These are phyloP conservation scores for Syritta pipiens DNA, from an alignment of 2,888 invertebrate genomes.

Conservation along the genomic window DNA sequence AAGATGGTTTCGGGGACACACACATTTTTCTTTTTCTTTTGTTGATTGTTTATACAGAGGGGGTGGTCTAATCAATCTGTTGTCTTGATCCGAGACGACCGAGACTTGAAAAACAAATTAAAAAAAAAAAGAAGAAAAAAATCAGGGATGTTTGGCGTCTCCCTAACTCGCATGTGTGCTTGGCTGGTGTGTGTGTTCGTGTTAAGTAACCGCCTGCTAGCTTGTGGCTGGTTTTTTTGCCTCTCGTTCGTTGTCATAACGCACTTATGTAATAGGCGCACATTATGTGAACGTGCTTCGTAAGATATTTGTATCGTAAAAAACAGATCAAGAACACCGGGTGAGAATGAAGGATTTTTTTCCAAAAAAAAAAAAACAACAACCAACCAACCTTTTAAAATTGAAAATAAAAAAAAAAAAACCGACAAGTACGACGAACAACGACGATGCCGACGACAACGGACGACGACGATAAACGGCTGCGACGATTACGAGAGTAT, in stretches of 20 bases:
- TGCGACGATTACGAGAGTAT: constrained; percentile 64
- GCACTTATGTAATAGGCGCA: constrained; percentile 72
- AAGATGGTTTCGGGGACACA: too few species aligned
- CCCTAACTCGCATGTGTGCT: constrained; percentile 5
- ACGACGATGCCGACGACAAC: constrained; percentile 17
- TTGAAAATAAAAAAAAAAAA: constrained; percentile 15
- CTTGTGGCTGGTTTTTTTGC: constrained; percentile 17
- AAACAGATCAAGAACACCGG: constrained; percentile 32
- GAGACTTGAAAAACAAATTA: too few species aligned
- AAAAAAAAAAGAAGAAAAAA: constrained; percentile 30
- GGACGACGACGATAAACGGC: constrained; percentile 28
- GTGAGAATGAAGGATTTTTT: too few species aligned
- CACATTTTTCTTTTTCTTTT: too few species aligned
- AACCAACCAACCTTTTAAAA: too few species aligned
- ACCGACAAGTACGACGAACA: constrained; percentile 2
- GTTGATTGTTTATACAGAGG: not conserved
- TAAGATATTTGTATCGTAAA: constrained; percentile 23
- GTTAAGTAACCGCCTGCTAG: constrained; percentile 66
- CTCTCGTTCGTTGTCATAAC: constrained; percentile 70
- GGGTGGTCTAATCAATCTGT: not conserved
- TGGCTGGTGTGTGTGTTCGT: constrained; percentile 13
- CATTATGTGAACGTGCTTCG: constrained; percentile 66
- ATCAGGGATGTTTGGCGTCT: constrained; percentile 40
- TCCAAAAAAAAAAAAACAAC: constrained; percentile 13
- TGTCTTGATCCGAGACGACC: too few species aligned